Evolutionary conservation across 2,113 vertebrate species (phyloP).

Genomic region (Corythoichthys haematopterus): DNA sequence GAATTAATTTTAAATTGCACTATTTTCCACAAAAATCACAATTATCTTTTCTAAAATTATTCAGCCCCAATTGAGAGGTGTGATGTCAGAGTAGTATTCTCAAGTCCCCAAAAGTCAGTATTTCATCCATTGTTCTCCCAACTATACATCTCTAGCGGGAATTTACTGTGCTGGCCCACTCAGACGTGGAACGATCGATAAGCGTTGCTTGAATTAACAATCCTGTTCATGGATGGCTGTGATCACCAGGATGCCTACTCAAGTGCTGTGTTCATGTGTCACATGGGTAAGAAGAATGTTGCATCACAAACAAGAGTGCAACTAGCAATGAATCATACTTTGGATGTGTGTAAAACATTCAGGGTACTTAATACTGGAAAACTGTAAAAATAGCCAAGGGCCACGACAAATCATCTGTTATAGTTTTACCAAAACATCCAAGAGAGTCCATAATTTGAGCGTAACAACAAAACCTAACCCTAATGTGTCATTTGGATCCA

Average conservation of each 20-base stretch:
- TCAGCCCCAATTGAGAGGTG: neutral
- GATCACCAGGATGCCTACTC: neutral
- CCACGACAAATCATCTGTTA: neutral
- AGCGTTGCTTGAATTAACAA: neutral
- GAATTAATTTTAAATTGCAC: too few species aligned
- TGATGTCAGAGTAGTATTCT: neutral
- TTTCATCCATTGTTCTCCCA: conserved; percentile 2
- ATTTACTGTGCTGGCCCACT: neutral
- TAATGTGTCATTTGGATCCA: neutral
- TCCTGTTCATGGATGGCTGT: conserved; percentile 1
- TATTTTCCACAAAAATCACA: too few species aligned
- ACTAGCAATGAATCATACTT: neutral
- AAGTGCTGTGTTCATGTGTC: neutral
- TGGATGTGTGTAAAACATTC: neutral
- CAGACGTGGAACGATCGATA: conserved; percentile 5
- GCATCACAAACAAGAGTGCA: neutral
- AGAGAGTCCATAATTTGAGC: neutral
- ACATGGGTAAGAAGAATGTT: neutral
- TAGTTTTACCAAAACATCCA: neutral
- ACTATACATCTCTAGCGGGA: neutral
- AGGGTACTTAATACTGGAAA: neutral
- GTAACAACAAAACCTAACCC: neutral
- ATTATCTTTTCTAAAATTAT: too few species aligned
- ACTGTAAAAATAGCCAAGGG: neutral
- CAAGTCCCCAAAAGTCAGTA: neutral